A percentile compares a stretch with the other conserved stretches of the same genome.
Evolutionary conservation across 2,888 invertebrate genomes (phyloP).

Genomic region (Nasonia oneida): DNA sequence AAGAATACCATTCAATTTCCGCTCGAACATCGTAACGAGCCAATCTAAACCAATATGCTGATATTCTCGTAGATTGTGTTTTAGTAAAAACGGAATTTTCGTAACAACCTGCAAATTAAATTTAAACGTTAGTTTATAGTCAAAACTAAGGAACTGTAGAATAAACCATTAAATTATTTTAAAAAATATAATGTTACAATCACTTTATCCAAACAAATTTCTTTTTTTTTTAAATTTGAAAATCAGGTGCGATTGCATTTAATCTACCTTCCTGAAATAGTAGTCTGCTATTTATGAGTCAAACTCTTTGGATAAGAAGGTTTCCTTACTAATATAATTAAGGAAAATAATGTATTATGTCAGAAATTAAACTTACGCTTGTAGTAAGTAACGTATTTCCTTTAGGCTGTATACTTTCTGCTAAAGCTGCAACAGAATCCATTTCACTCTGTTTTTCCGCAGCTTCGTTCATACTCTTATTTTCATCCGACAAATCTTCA

Average conservation of each 20-base stretch:
- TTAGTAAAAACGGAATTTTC: constrained; percentile 94
- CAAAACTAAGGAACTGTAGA: constrained; percentile 46
- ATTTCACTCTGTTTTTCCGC: constrained; percentile 86
- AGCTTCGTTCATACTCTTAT: constrained; percentile 64
- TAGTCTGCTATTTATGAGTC: constrained; percentile 66
- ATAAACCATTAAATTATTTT: constrained; percentile 63
- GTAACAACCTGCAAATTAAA: constrained; percentile 86
- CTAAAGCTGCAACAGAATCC: constrained; percentile 95
- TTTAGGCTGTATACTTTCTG: constrained; percentile 98
- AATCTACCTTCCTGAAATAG: constrained; percentile 76
- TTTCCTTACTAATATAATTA: constrained; percentile 41
- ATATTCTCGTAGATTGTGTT: constrained; percentile 95
- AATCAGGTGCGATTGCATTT: constrained; percentile 61
- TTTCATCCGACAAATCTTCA: constrained; percentile 79
- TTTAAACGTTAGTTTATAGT: neutral
- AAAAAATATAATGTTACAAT: constrained; percentile 63
- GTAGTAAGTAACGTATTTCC: constrained; percentile 98
- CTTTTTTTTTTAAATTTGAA: constrained; percentile 32
- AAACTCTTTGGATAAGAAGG: constrained; percentile 75
- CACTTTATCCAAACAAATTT: constrained; percentile 50
- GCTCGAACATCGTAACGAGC: constrained; percentile 97
- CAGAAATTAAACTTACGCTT: constrained; percentile 81
- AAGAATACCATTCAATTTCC: constrained; percentile 96
- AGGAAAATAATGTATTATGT: constrained; percentile 53
- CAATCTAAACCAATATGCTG: constrained; percentile 98